Conservation (phyloP, 2,888 invertebrate genomes). For the Lasioglossum villosulum region DNA sequence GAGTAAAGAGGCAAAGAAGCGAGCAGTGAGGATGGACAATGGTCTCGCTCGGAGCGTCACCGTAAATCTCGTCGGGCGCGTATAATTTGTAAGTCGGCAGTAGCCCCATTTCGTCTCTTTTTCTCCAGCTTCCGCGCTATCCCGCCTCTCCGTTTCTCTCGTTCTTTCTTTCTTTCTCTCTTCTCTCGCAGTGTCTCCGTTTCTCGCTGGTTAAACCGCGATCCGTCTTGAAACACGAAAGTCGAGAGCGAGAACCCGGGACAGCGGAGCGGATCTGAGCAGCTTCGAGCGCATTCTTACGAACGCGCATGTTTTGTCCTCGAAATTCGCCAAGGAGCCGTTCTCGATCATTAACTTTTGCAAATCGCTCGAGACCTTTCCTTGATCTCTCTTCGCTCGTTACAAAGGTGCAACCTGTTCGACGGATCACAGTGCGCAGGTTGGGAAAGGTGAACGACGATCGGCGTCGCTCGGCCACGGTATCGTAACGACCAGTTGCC, state of each 20-base stretch:
- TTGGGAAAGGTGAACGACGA: constrained; percentile 35
- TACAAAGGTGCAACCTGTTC: background rate
- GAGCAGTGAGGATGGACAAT: constrained; percentile 84
- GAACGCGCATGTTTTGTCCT: background rate
- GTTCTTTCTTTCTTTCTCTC: background rate
- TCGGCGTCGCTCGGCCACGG: constrained; percentile 47
- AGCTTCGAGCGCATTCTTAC: background rate
- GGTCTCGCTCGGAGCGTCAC: constrained; percentile 84
- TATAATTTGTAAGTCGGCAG: constrained; percentile 85
- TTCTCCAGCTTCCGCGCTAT: constrained; percentile 8
- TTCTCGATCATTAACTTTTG: background rate
- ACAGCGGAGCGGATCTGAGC: background rate
- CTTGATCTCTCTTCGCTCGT: background rate
- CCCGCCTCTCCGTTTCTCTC: background rate
- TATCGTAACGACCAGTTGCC: constrained; percentile 66
- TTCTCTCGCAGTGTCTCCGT: constrained; percentile 45
- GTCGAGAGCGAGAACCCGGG: constrained; percentile 29
- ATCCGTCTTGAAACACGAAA: constrained; percentile 39
- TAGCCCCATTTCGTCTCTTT: constrained; percentile 49
- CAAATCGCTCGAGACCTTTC: background rate
- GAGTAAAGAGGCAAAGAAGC: constrained; percentile 75
- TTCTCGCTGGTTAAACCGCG: constrained; percentile 40
- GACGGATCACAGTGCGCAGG: constrained; percentile 22
- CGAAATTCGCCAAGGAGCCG: background rate
- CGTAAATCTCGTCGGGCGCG: constrained; percentile 84